Evolutionary conservation across 2,797 vertebrate genomes (phyloP), one percentile per base, ranked within the genome.

Genomic region (Decapterus maruadsi): DNA sequence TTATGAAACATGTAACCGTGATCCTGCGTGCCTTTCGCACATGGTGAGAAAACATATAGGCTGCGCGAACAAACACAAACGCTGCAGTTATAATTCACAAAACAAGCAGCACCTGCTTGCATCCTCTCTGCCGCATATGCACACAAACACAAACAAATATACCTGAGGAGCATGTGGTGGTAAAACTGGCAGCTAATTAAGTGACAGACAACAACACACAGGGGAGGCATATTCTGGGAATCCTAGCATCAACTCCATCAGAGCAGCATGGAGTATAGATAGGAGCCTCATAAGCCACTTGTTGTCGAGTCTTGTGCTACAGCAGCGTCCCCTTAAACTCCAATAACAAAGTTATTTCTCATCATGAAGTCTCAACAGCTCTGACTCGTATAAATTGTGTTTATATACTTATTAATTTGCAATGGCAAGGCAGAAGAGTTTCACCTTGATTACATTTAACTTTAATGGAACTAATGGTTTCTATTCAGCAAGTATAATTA

Each of bases 131-230:
- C 77, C 85, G 90, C 59, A 66, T 56, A 56, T 40, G 51, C 73
- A 65, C 65, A 57, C 77, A 80, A 80, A 86, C 78, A 86, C 82
- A 86, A 81, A 91, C 82, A 88, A 78, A 89, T 80, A 58, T 89
- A 92, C 90, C 80, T 87, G 78, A 90, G 79, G 86, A 91, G 85
- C 92, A 94, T 93, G 92, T 90, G 89, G 91, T 89, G 92, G 88
- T 92, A 84, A 93, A 93, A 91, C 89, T 83, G 79, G 82, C 87
- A 91, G 91, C 91, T 95, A 95, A 95, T 95, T 95, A 95, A 92
- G 89, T 93, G 94, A 93, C 89, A 94, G 92, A 92, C 92, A 94
- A 92, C 91, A 91, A 88, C 89, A 89, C 90, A 87, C 89, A 20
- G 74, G 91, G 92, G 93, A 93, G 88, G 88, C 78, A 84, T 91